Percentiles rank a stretch among this genome's conserved stretches.
phyloP scores from a whole-genome alignment of 2,888 invertebrate species.

The Zeuzera pyrina region DNA sequence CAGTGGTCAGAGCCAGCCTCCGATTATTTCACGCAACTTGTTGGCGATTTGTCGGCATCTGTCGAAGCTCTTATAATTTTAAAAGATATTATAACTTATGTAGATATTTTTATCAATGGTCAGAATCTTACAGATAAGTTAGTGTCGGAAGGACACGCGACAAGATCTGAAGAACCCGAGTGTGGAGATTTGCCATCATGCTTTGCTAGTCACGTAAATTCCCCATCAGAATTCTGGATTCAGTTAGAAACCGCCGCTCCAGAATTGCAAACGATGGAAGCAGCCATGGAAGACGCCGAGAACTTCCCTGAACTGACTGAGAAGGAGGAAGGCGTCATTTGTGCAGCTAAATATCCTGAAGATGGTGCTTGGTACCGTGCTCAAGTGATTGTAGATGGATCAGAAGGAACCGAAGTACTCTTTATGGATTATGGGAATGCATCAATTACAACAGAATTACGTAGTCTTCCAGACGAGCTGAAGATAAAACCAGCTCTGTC shows the following conservation, averaged over 20 bases:
- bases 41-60: slow-evolving; percentile 62
- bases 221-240: slow-evolving; percentile 84
- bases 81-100: slow-evolving; percentile 74
- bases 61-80: slow-evolving; percentile 70
- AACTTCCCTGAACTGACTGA: slow-evolving; percentile 62
- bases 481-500: slow-evolving; percentile 73
- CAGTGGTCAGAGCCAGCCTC: slow-evolving; percentile 79
- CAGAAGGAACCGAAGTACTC: slow-evolving; percentile 73
- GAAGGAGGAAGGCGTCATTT: slow-evolving; percentile 68
- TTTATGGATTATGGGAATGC: slow-evolving; percentile 82
- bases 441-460: slow-evolving; percentile 69
- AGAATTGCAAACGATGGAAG: slow-evolving; percentile 73
- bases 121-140: slow-evolving; percentile 75
- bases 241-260: slow-evolving; percentile 77
- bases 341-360: slow-evolving; percentile 77
- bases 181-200: slow-evolving; percentile 74
- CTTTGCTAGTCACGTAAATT: slow-evolving; percentile 82
- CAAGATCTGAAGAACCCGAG: slow-evolving; percentile 61
- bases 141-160: slow-evolving; percentile 73
- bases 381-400: slow-evolving; percentile 71
- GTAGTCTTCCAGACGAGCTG: slow-evolving; percentile 74
- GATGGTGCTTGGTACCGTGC: slow-evolving; percentile 80
- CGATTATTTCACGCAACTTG: slow-evolving; percentile 64
- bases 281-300: slow-evolving; percentile 69
- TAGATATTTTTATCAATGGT: slow-evolving; percentile 76